Evolutionary conservation across 2,797 vertebrate genomes (phyloP).

Genomic region (Artibeus jamaicensis): DNA sequence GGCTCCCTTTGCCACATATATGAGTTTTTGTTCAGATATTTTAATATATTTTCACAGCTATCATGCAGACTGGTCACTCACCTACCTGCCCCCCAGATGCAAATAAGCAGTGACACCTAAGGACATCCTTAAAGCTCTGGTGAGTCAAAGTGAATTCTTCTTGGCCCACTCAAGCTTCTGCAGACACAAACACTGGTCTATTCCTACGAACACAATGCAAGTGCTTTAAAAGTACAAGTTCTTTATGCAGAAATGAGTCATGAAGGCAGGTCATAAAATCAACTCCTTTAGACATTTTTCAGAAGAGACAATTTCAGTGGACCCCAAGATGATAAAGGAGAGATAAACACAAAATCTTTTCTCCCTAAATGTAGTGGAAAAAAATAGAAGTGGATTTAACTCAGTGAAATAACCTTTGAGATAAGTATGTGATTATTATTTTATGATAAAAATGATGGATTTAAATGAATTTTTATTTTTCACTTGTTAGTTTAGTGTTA

Average conservation of each 20-base stretch:
- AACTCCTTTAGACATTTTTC: neutral
- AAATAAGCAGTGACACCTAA: neutral
- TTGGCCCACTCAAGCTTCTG: no score
- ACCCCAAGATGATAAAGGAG: neutral
- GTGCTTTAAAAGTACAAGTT: neutral
- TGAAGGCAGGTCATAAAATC: neutral
- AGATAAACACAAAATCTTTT: neutral
- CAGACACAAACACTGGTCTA: neutral
- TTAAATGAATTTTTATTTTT: conserved; percentile 38
- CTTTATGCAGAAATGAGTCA: neutral
- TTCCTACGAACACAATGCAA: neutral
- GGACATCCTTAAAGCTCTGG: neutral
- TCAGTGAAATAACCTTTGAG: neutral
- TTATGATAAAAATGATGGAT: neutral
- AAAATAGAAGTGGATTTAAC: neutral
- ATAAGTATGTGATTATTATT: neutral
- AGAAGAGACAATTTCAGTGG: neutral
- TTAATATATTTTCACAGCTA: neutral
- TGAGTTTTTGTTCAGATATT: neutral
- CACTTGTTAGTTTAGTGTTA: neutral
- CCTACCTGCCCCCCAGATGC: neutral
- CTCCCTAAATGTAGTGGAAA: neutral
- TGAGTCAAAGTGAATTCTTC: neutral
- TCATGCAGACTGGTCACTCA: neutral
- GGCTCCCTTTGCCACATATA: neutral